Base-by-base conservation (phyloP, 2,888 invertebrate species). In the Drosophila nigricruria region DNA sequence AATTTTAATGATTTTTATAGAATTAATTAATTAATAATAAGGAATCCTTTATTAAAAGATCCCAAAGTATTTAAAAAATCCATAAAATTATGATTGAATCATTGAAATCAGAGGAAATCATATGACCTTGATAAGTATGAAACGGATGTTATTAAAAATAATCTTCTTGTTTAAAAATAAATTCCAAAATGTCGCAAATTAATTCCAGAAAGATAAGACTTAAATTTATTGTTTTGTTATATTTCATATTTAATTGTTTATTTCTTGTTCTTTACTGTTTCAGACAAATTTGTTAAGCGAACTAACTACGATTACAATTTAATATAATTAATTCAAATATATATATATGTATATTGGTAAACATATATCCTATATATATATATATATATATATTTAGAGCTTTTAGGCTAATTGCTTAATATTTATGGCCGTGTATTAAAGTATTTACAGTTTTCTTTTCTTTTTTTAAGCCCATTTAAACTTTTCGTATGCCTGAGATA, bases 241-340 rank as follows among this genome's bases (percentile, higher is more conserved):
- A 49, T 45, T 70, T 74, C 62, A 68, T 58, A 73, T 65, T 59
- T 64, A 52, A 45, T 57, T 67, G 62, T 54, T 74, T 54, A 65
- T 47, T 73, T 77, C 47, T 23, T 42, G 32, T 34, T 43, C 38
- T 49, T 56, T 52, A 14, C 27, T 25, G 27, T 43, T 77, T 77
- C 69, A 73, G 56, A 47, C 45, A 78, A 49, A 79, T 79, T 79
- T 72, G 56, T 79, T 76, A 76, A 78, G 73, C 75, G 50, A 61
- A 43, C 76, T 78, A 78, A 18, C 78, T 78, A 78, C 66, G 30
- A 12, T 72, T 78, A 72, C 12, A 67, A 20, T 43, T 70, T 64
- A n/a, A 58, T 61, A 58, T 72, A 64, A 30, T 49, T 60, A 47
- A 47, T 34, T 34, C 20, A 50, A 20, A 32, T 52, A 63, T 62